Evolutionary conservation across 2,797 vertebrate genomes (phyloP).

Genomic region (Tokudaia tokunoshimensis): DNA sequence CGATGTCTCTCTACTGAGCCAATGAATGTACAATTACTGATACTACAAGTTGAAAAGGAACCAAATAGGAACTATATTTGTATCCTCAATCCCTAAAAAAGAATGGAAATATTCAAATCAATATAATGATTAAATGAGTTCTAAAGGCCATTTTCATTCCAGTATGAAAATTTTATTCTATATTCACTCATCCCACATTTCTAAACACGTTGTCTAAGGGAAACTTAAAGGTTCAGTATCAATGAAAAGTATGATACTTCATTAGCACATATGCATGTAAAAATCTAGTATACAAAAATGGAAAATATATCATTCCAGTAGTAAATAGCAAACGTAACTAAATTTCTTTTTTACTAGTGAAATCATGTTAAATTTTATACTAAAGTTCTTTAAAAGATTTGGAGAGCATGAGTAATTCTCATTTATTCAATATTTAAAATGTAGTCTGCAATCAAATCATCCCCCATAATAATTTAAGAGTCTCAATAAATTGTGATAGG

Average conservation of each 20-base stretch:
- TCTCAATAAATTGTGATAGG: background rate
- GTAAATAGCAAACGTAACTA: background rate
- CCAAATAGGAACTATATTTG: background rate
- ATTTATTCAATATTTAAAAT: slow-evolving; percentile 2
- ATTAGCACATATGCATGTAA: background rate
- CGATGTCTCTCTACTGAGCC: background rate
- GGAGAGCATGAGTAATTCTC: background rate
- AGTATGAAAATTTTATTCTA: background rate
- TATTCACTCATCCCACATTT: background rate
- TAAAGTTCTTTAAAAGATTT: background rate
- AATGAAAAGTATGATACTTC: background rate
- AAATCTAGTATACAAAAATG: background rate
- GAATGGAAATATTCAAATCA: background rate
- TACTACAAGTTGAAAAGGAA: background rate
- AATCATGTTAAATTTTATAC: background rate
- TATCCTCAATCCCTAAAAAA: background rate
- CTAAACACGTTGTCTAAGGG: background rate
- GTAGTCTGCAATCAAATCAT: background rate
- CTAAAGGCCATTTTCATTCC: background rate
- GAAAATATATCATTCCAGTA: background rate
- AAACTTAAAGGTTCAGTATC: background rate
- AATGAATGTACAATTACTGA: background rate
- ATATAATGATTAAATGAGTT: background rate
- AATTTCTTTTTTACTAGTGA: background rate
- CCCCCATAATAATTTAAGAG: background rate